Conservation (phyloP, 37 sponge, comb jelly and placozoan genomes). For the Geodia barretti region DNA sequence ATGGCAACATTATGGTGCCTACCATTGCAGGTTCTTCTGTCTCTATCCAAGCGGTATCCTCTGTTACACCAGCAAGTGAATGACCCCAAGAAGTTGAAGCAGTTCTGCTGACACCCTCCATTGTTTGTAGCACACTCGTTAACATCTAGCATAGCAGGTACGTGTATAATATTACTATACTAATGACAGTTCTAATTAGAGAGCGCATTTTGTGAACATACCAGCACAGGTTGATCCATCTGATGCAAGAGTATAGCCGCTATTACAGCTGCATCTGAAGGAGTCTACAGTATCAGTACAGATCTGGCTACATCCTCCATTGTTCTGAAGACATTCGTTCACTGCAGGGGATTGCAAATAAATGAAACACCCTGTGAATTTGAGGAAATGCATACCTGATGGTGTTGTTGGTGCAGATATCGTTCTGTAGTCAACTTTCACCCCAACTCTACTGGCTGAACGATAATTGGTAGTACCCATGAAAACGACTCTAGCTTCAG, state of each 20-base stretch:
- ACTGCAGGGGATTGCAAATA: no score
- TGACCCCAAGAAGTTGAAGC: conserved; percentile 6
- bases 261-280: conserved; percentile 28
- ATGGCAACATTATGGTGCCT: no score
- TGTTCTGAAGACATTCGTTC: conserved; percentile 19
- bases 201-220: not conserved
- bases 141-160: conserved; percentile 7
- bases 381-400: no score
- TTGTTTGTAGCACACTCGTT: conserved; percentile 36
- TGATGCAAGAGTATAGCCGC: conserved; percentile 15
- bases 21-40: conserved; percentile 22
- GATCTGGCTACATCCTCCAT: conserved; percentile 26
- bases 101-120: conserved; percentile 16
- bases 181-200: not conserved
- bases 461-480: no score
- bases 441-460: not conserved
- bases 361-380: no score
- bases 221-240: conserved; percentile 8
- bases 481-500: conserved; percentile 1
- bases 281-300: conserved; percentile 37
- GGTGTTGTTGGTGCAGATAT: no score
- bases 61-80: conserved; percentile 22
- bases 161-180: not conserved
- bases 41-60: conserved; percentile 17
- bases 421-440: not conserved